These are phyloP conservation scores for Ceyx cyanopectus DNA, from an alignment of 2,113 vertebrate genomes.

Conservation along the genomic window DNA sequence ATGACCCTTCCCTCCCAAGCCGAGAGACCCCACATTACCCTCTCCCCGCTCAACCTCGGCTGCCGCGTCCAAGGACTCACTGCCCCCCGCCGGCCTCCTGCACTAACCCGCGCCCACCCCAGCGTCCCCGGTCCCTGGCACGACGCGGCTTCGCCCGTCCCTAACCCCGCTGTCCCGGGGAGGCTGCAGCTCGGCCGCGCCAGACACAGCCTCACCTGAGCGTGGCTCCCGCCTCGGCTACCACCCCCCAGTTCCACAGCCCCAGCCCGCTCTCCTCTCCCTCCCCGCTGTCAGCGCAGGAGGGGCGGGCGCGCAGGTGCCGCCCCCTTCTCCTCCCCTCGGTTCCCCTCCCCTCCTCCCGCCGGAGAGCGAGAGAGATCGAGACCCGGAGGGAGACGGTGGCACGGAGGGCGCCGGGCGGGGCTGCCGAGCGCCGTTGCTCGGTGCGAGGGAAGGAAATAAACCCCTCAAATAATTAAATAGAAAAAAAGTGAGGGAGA, in stretches of 20 bases:
- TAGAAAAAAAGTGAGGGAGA: background rate
- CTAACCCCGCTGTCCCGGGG: no score
- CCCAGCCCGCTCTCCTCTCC: background rate
- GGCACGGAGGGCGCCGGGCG: background rate
- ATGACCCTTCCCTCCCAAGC: background rate
- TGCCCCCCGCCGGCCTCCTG: background rate
- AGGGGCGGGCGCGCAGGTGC: slow-evolving; percentile 51
- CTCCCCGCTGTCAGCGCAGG: background rate
- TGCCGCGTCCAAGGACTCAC: background rate
- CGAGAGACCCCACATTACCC: background rate
- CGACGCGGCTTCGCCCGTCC: background rate
- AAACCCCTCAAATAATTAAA: background rate
- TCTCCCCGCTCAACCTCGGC: background rate
- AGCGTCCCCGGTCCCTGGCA: background rate
- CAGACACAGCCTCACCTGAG: background rate
- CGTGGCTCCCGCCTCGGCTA: no score
- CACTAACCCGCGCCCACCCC: background rate
- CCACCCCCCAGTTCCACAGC: no score
- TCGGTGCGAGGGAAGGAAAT: background rate
- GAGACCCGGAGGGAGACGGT: background rate
- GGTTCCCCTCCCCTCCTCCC: background rate
- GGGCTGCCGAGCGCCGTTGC: background rate
- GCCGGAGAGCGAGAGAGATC: background rate
- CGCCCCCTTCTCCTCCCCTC: slow-evolving; percentile 41
- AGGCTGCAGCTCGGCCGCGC: background rate